These are phyloP conservation scores for Todiramphus saurophagus DNA, from an alignment of 2,113 vertebrate species.

Conservation along the genomic window DNA sequence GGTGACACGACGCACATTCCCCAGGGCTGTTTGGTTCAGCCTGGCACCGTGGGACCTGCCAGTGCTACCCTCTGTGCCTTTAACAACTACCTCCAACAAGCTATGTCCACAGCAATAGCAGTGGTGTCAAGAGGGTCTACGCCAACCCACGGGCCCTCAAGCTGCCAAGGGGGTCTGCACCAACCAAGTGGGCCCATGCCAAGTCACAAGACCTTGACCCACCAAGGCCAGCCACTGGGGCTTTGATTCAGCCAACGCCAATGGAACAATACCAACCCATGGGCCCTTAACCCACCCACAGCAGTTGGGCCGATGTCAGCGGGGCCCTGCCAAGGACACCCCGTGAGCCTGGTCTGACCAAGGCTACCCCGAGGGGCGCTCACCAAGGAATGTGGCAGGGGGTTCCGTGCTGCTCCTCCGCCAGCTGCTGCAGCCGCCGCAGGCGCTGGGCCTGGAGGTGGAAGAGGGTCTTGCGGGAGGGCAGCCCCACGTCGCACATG, in stretches of 20 bases:
- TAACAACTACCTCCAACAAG: background rate
- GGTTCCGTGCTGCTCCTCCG: constrained; percentile 77
- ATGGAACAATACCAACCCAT: rapidly evolving
- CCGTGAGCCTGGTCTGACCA: rapidly evolving
- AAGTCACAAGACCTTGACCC: background rate
- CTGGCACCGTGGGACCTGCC: rapidly evolving
- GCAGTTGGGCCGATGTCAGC: rapidly evolving
- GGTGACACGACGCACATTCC: rapidly evolving
- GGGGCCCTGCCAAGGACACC: rapidly evolving
- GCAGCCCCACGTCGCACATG: constrained; percentile 95
- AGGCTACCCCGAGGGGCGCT: background rate
- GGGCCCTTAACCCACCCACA: too few species aligned
- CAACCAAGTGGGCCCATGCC: rapidly evolving
- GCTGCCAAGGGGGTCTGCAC: too few species aligned
- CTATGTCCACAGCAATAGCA: rapidly evolving
- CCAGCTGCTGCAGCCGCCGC: constrained; percentile 86
- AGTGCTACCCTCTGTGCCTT: too few species aligned
- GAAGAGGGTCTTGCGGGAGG: constrained; percentile 95
- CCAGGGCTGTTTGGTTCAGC: rapidly evolving
- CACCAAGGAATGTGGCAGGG: constrained; percentile 91
- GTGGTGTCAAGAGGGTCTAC: too few species aligned
- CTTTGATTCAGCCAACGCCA: too few species aligned
- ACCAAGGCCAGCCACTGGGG: rapidly evolving
- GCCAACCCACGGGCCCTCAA: rapidly evolving
- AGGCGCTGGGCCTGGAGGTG: constrained; percentile 96